phyloP scores from a whole-genome alignment of 1,140 invertebrate genomes.

The Octopus bimaculoides region DNA sequence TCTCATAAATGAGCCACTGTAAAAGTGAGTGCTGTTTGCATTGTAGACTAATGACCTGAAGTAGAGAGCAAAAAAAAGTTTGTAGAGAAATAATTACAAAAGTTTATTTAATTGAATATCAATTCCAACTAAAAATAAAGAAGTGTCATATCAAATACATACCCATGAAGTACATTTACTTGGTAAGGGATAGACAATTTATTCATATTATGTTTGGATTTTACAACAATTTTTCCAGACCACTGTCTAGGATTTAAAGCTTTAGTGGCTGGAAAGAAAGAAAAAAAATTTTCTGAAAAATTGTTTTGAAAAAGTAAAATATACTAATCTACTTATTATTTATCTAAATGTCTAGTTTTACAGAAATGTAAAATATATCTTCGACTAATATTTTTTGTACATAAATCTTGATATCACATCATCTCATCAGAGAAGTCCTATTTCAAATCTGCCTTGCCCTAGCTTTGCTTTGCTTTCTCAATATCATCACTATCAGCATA shows the following conservation, averaged over 20 bases:
- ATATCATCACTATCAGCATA: too few relatives aligned
- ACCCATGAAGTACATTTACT: slow-evolving; percentile 59
- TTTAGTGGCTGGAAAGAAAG: slow-evolving; percentile 52
- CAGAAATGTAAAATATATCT: too few relatives aligned
- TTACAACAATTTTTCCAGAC: slow-evolving; percentile 69
- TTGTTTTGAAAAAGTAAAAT: too few relatives aligned
- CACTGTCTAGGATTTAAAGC: slow-evolving; percentile 56
- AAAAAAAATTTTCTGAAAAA: slow-evolving; percentile 9
- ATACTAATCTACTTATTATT: too few relatives aligned
- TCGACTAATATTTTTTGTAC: too few relatives aligned
- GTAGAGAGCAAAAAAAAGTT: slow-evolving; percentile 19
- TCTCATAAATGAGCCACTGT: slow-evolving; percentile 42
- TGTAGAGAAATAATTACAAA: neutral
- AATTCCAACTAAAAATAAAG: too few relatives aligned
- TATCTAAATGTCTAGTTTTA: too few relatives aligned
- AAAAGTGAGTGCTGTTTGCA: slow-evolving; percentile 56
- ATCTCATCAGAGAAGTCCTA: too few relatives aligned
- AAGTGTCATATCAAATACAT: slow-evolving; percentile 20
- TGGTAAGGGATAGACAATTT: slow-evolving; percentile 61
- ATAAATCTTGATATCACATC: too few relatives aligned
- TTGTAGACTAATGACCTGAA: slow-evolving; percentile 58
- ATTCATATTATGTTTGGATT: slow-evolving; percentile 66
- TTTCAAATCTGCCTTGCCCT: too few relatives aligned
- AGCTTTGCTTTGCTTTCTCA: too few relatives aligned
- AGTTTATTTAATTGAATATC: too few relatives aligned